Conservation (phyloP, 2,888 invertebrate species). For the Cantharis rustica region DNA sequence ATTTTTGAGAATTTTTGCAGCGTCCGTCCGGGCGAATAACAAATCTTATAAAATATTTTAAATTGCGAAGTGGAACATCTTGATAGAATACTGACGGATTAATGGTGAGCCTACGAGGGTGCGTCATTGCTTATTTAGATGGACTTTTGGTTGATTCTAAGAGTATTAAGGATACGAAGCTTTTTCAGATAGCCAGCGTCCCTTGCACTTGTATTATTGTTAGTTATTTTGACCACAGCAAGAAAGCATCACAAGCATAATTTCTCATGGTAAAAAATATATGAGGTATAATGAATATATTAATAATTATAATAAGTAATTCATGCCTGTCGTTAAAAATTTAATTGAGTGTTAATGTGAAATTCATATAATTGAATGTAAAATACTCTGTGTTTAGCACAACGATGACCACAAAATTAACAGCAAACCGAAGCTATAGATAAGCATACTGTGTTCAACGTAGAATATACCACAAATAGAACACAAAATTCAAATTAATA, state of each 20-base stretch:
- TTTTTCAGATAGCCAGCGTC: neutral
- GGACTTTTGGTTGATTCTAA: neutral
- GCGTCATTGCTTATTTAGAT: neutral
- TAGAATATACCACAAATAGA: slow-evolving; percentile 13
- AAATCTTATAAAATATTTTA: neutral
- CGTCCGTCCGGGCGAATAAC: neutral
- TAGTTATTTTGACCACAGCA: neutral
- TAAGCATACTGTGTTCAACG: neutral
- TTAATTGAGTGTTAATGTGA: neutral
- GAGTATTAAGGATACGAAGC: neutral
- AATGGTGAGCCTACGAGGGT: neutral
- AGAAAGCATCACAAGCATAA: too few species aligned
- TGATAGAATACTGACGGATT: neutral
- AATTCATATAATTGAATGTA: neutral
- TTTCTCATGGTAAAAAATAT: neutral
- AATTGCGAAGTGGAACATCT: neutral
- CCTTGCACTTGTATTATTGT: neutral
- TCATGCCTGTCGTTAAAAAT: neutral
- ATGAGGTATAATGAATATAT: too few species aligned
- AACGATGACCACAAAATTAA: slow-evolving; percentile 1
- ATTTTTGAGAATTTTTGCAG: too few species aligned
- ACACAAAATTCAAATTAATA: slow-evolving; percentile 17
- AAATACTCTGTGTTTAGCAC: neutral
- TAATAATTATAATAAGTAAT: neutral
- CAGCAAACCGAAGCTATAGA: slow-evolving; percentile 2